These are phyloP conservation scores for Pteria penguin DNA, from an alignment of 2,888 invertebrate species.

Conservation along the genomic window DNA sequence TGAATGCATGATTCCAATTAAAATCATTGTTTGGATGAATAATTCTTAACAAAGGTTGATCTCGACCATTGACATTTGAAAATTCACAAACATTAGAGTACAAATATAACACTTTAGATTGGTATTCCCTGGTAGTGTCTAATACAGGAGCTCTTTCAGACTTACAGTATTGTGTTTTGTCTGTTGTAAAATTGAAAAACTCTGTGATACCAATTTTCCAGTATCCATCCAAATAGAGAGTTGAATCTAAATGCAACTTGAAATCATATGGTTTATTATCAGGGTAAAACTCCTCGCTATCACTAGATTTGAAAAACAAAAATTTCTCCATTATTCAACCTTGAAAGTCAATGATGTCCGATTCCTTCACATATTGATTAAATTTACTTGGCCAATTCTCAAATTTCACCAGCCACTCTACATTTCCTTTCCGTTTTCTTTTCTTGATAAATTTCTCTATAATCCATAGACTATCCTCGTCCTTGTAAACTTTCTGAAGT, in stretches of 20 bases:
- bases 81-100: slow-evolving; percentile 12
- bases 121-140: neutral
- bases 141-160: neutral
- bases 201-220: slow-evolving; percentile 28
- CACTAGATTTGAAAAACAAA: slow-evolving; percentile 10
- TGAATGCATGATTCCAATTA: slow-evolving; percentile 2
- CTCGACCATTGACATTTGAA: neutral
- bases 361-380: slow-evolving; percentile 7
- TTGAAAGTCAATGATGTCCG: neutral
- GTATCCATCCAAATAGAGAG: slow-evolving; percentile 15
- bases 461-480: slow-evolving; percentile 26
- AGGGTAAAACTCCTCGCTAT: slow-evolving; percentile 8
- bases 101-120: neutral
- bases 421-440: slow-evolving; percentile 12
- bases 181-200: neutral
- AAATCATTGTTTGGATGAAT: slow-evolving; percentile 5
- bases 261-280: slow-evolving; percentile 28
- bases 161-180: neutral
- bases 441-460: slow-evolving; percentile 27
- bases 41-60: slow-evolving; percentile 5
- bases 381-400: slow-evolving; percentile 19
- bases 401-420: slow-evolving; percentile 17
- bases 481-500: slow-evolving; percentile 29
- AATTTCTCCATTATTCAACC: slow-evolving; percentile 14
- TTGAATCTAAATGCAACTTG: slow-evolving; percentile 17